Conservation (phyloP, 2,797 vertebrate genomes). For the Hypotaenidia philippensis region DNA sequence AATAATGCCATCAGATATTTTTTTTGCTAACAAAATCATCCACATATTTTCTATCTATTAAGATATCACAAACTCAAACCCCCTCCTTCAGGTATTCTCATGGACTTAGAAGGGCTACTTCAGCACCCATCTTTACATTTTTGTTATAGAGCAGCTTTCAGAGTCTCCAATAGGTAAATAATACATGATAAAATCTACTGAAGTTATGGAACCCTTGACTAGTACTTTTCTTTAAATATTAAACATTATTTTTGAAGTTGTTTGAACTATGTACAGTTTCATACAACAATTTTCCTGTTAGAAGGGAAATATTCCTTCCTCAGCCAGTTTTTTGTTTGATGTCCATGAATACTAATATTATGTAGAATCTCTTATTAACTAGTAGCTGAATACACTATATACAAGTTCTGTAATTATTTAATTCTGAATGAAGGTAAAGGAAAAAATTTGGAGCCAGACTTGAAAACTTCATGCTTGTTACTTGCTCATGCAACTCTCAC, state of each 20-base stretch:
- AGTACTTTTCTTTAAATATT: conserved; percentile 82
- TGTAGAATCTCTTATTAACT: conserved; percentile 39
- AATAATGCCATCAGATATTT: not conserved
- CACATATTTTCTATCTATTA: not conserved
- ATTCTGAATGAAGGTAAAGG: not conserved
- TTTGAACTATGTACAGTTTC: conserved; percentile 71
- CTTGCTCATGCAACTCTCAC: not conserved
- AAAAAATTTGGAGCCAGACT: not conserved
- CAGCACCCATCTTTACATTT: conserved; percentile 66
- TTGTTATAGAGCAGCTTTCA: conserved; percentile 56
- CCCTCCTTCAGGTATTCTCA: not conserved
- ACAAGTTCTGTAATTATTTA: conserved; percentile 48
- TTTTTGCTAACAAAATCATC: not conserved
- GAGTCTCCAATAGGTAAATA: conserved; percentile 73
- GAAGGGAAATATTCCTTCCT: conserved; percentile 72
- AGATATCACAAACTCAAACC: not conserved
- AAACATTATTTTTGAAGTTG: conserved; percentile 79
- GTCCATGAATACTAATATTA: conserved; percentile 59
- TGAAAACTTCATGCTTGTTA: not conserved
- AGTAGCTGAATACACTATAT: conserved; percentile 48
- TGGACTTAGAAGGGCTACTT: conserved; percentile 42
- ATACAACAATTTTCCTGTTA: conserved; percentile 73
- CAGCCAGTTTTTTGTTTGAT: conserved; percentile 75
- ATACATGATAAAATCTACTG: conserved; percentile 74
- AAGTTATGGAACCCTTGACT: conserved; percentile 71